Base-by-base conservation (phyloP, 1,140 invertebrate genomes). In the Agrilus planipennis region DNA sequence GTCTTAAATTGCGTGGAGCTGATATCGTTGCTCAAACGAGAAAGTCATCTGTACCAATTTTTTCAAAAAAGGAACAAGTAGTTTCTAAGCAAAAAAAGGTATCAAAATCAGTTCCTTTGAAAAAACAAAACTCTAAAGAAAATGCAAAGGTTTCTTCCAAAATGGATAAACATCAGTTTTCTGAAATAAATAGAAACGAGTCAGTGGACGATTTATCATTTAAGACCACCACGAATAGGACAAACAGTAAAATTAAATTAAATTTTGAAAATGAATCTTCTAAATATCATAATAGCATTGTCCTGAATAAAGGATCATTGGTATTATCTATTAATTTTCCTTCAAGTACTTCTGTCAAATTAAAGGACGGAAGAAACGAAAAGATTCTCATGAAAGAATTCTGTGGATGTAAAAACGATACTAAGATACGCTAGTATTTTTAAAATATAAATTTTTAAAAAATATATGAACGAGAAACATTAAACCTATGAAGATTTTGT, bases 301-400 rank as follows among this genome's bases (percentile, higher is more conserved):
- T 54, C 11, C 39, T 64, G 16, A 53, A 43, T 16, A 52, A 52
- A 19, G 59, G 59, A 14, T 52, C 47, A 41, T 45, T 64, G 14
- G 52, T 54, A 37, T 47, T 64, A 5, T 49, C 51, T 1, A 54
- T 64, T 3, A 60, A 58, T 54, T 62, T 62, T 47, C 62, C 62
- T 2, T 37, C 53, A 2, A 51, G 61, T 36, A 56, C 56, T 4
- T 38, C 41, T 15, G 52, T 63, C 1, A 54, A 51, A 28, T 48
- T 60, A 17, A 44, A 55, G 12, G 44, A 52, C 31, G 51, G 57
- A 3, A 20, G 14, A 21, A 15, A 18, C 7, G 34, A 36, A 15
- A 36, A 36, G 16, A 15, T 36, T 15, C 3, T 36, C 3, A 22
- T 36, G 19, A n/a, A 16, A 15, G 34, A 21, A 6, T 36, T 36